Percentiles rank a stretch among this genome's conserved stretches.
These are phyloP conservation scores for Drosophila athabasca DNA, from an alignment of 1,140 invertebrate genomes.

Conservation along the genomic window DNA sequence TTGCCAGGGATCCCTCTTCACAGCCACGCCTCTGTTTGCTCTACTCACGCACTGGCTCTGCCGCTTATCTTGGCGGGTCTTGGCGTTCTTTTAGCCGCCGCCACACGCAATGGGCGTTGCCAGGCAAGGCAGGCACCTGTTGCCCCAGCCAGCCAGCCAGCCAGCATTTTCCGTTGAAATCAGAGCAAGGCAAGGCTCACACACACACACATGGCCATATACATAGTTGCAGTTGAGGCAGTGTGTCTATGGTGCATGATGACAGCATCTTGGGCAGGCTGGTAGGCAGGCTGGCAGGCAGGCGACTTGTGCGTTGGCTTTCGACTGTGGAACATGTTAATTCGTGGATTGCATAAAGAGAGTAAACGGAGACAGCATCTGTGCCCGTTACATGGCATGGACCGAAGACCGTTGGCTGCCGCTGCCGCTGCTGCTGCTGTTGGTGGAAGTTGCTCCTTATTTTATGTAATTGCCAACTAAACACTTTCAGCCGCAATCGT, in stretches of 20 bases:
- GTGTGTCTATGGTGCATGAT: constrained; percentile 50
- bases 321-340: constrained; percentile 73
- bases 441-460: constrained; percentile 69
- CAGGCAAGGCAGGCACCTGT: constrained; percentile 75
- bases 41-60: constrained; percentile 50
- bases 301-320: constrained; percentile 67
- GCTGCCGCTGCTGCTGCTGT: neutral
- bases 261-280: constrained; percentile 66
- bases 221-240: constrained; percentile 15
- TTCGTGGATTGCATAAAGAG: constrained; percentile 77
- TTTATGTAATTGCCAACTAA: constrained; percentile 80
- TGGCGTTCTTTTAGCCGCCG: constrained; percentile 51
- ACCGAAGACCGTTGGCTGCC: constrained; percentile 36
- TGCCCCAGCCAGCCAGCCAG: constrained; percentile 20
- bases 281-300: constrained; percentile 20
- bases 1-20: constrained; percentile 13
- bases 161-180: constrained; percentile 58
- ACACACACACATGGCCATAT: constrained; percentile 2
- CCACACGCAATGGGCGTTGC: constrained; percentile 75
- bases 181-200: constrained; percentile 68
- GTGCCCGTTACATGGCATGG: constrained; percentile 59
- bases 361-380: constrained; percentile 46
- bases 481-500: constrained; percentile 68
- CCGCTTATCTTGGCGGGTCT: constrained; percentile 63
- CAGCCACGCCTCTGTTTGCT: constrained; percentile 25